Percentiles rank a stretch among this genome's conserved stretches.
These are phyloP conservation scores for Ecdyonurus torrentis DNA, from an alignment of 2,888 invertebrate species.

Conservation along the genomic window DNA sequence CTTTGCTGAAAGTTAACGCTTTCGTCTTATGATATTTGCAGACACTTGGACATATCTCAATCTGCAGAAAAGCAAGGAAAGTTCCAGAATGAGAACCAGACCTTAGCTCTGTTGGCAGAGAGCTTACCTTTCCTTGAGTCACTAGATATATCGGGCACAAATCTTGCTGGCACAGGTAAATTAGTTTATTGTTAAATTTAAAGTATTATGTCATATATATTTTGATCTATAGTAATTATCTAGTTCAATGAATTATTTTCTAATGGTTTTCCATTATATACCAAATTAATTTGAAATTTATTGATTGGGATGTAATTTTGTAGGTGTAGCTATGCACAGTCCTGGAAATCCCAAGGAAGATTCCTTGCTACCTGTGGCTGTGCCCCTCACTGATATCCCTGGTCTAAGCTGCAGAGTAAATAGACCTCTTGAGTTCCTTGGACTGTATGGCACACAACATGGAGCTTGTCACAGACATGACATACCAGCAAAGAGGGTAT, in stretches of 20 bases:
- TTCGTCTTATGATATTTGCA: conserved; percentile 29
- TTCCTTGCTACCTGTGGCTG: neutral
- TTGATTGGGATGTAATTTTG: neutral
- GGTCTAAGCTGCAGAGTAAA: conserved; percentile 63
- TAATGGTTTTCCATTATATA: no score
- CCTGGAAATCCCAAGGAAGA: conserved; percentile 12
- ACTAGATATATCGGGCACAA: conserved; percentile 90
- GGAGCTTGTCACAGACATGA: conserved; percentile 81
- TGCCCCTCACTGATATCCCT: conserved; percentile 50
- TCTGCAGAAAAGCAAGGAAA: conserved; percentile 50
- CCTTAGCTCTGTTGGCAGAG: conserved; percentile 51
- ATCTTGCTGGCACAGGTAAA: conserved; percentile 68
- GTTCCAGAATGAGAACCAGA: conserved; percentile 56
- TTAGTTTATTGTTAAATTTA: no score
- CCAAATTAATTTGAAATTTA: neutral
- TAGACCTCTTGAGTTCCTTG: conserved; percentile 72
- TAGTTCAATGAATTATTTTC: no score
- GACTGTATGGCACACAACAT: conserved; percentile 76
- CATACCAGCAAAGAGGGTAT: conserved; percentile 75
- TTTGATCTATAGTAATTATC: no score
- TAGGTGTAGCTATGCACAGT: conserved; percentile 37
- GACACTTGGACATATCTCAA: conserved; percentile 74
- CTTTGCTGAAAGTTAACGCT: neutral
- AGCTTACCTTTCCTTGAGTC: conserved; percentile 59
- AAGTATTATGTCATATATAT: no score